Evolutionary conservation across 2,113 vertebrate species (phyloP), one percentile per base, ranked within the genome.

Genomic region (Spilogale gracilis): DNA sequence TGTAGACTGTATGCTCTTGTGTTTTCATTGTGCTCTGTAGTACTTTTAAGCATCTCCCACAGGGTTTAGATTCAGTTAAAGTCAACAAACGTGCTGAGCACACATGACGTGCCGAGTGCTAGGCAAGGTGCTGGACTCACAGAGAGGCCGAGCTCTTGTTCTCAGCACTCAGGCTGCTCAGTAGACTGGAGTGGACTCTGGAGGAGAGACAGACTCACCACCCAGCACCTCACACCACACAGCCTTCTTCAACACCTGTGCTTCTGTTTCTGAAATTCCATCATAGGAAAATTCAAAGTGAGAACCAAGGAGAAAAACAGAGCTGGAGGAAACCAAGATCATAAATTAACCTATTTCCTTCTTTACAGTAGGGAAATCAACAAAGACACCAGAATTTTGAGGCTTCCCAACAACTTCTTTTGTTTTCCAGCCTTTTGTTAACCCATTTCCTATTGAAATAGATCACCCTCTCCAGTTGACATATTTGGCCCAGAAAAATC

Each of bases 401-500:
- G 61, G 25, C 27, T 81, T 94, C 45, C 86, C 65, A 71, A 91
- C 12, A 50, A 43, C 74, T 79, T 25, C 63, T 91, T 95, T 94
- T 45, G 56, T 79, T 95, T 65, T 38, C 71, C 27, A 65, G 13
- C 56, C 32, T 91, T 89, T 73, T 78, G 50, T 63, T 85, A 91
- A 43, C 58, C 65, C 89, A 81, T 95, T 94, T 95, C 60, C 76
- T 67, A 60, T 91, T 38, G 74, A 95, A 97, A 91, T 67, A 96
- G 86, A 91, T 93, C 38, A 50, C n/a, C 18, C 74, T 95, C 17
- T 93, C 58, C 73, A 43, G 50, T 60, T 18, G 11, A 74, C 23
- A 48, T 50, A 78, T 27, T 67, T 95, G 86, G 43, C 89, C 65
- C 8, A 63, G 73, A 80, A 94, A 90, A 94, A 92, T 25, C 38